Conservation (phyloP, 2,888 invertebrate species). For the Polia nebulosa region DNA sequence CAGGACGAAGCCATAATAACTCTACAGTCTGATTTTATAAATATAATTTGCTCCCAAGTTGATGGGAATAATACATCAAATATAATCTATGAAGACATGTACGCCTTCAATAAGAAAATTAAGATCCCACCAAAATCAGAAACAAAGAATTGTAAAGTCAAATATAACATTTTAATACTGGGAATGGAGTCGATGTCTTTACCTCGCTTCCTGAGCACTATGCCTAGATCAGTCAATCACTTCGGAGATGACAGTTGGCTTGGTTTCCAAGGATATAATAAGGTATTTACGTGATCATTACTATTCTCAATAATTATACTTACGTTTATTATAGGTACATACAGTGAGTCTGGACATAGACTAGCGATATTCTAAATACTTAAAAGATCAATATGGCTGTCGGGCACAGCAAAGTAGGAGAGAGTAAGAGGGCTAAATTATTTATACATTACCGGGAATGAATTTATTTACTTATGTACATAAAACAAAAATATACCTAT, state of each 20-base stretch:
- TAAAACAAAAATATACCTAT: no score
- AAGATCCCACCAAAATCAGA: conserved; percentile 71
- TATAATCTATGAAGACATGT: conserved; percentile 84
- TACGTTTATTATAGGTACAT: no score
- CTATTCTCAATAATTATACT: background rate
- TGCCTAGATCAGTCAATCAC: conserved; percentile 93
- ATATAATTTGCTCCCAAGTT: conserved; percentile 79
- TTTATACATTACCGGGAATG: no score
- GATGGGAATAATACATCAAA: conserved; percentile 72
- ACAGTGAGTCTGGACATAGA: no score
- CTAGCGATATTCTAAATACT: no score
- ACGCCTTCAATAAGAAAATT: conserved; percentile 86
- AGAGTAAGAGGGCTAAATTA: no score
- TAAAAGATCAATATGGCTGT: no score
- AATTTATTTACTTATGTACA: no score
- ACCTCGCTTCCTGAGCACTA: conserved; percentile 94
- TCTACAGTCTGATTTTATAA: conserved; percentile 81
- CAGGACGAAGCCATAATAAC: conserved; percentile 71
- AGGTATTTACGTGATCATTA: conserved; percentile 79
- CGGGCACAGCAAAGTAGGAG: no score
- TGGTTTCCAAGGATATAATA: conserved; percentile 94
- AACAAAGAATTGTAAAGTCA: conserved; percentile 66
- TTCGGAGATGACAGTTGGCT: conserved; percentile 93
- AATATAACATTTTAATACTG: conserved; percentile 93
- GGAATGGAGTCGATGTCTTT: conserved; percentile 97